Evolutionary conservation across 2,888 invertebrate species (phyloP).

Genomic region (Yponomeuta evonymella): DNA sequence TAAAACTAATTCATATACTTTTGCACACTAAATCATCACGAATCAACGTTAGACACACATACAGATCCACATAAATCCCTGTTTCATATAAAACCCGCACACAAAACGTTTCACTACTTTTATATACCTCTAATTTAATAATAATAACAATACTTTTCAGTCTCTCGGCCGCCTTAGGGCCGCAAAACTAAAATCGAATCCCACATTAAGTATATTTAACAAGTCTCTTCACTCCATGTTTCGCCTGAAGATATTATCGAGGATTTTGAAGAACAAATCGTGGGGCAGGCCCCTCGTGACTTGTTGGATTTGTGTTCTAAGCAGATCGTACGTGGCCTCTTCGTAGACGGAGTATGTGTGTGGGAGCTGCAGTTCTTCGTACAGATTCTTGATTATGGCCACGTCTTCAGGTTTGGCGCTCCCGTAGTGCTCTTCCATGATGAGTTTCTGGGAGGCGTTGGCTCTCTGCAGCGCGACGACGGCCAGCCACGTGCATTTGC

Average conservation of each 20-base stretch:
- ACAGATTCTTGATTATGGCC: constrained; percentile 82
- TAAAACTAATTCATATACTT: no score
- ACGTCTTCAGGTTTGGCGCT: constrained; percentile 79
- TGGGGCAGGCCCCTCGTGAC: constrained; percentile 88
- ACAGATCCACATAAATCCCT: background rate
- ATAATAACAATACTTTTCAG: background rate
- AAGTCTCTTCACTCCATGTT: constrained; percentile 45
- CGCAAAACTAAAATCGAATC: background rate
- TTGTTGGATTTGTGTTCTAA: constrained; percentile 89
- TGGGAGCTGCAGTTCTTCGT: constrained; percentile 85
- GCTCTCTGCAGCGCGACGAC: constrained; percentile 91
- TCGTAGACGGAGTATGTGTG: constrained; percentile 87
- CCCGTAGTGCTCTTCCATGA: constrained; percentile 88
- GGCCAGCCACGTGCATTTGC: constrained; percentile 97
- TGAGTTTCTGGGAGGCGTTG: constrained; percentile 79
- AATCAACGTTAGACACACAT: no score
- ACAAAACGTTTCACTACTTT: background rate
- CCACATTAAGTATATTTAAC: background rate
- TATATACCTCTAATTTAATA: background rate
- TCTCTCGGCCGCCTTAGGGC: background rate
- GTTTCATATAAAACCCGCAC: background rate
- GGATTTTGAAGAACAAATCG: constrained; percentile 86
- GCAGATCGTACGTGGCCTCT: constrained; percentile 87
- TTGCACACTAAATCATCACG: no score
- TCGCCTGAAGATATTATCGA: constrained; percentile 87